A percentile compares a stretch with the other conserved stretches of the same genome.
phyloP scores from a whole-genome alignment of 2,888 invertebrate species.

The Tipula unca region DNA sequence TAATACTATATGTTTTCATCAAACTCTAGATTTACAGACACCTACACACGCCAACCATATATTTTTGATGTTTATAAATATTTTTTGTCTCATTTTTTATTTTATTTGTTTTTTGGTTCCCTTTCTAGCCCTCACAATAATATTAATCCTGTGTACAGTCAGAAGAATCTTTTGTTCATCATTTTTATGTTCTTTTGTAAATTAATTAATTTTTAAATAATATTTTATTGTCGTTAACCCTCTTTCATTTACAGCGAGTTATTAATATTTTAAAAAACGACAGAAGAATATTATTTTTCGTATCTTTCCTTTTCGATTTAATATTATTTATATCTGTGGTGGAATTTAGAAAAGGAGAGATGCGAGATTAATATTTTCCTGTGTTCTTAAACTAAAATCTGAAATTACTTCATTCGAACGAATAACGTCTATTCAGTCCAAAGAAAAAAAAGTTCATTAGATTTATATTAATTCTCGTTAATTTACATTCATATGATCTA shows the following conservation, averaged over 20 bases:
- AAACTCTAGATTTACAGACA: not conserved
- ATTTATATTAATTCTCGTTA: not conserved
- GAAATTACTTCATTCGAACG: not conserved
- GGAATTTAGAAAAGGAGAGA: not conserved
- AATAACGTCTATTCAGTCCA: not conserved
- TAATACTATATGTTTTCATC: not conserved
- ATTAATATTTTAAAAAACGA: not conserved
- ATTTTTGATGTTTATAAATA: not conserved
- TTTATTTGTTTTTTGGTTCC: not conserved
- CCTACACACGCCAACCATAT: not conserved
- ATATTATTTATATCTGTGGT: too few relatives aligned
- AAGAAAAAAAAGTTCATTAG: slow-evolving; percentile 2
- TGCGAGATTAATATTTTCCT: not conserved
- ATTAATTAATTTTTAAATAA: not conserved
- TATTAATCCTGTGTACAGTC: not conserved
- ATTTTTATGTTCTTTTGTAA: not conserved
- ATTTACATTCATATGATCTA: not conserved
- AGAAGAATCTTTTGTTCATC: not conserved
- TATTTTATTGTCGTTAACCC: not conserved
- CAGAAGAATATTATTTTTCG: not conserved
- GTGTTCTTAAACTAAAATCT: not conserved
- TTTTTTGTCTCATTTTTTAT: not conserved
- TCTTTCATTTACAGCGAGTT: not conserved
- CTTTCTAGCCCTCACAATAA: not conserved
- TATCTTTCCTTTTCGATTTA: too few relatives aligned